phyloP scores from a whole-genome alignment of 2,888 invertebrate genomes.

The Phalera bucephala region DNA sequence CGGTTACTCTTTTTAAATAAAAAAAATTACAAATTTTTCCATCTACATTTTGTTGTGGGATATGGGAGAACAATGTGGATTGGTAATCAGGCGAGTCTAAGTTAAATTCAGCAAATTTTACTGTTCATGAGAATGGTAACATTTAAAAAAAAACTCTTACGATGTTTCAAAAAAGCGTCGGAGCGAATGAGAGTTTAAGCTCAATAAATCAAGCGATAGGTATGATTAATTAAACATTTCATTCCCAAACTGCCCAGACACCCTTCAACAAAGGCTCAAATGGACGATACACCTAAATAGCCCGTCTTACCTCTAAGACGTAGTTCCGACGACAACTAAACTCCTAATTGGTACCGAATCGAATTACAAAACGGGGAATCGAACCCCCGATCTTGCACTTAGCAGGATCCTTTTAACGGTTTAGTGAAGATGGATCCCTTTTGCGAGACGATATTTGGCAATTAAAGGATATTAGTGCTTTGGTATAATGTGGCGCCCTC shows the following conservation, averaged over 20 bases:
- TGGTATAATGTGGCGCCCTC: conserved; percentile 27
- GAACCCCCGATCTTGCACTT: conserved; percentile 79
- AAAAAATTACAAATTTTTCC: too few relatives aligned
- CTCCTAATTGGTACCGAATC: conserved; percentile 78
- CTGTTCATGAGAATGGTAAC: too few relatives aligned
- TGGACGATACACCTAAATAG: conserved; percentile 43
- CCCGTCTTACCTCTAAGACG: conserved; percentile 63
- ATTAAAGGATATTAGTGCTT: conserved; percentile 66
- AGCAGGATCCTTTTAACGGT: conserved; percentile 81
- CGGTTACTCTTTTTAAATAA: too few relatives aligned
- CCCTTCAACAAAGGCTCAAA: conserved; percentile 43
- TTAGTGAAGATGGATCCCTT: conserved; percentile 77
- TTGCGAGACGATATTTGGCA: conserved; percentile 73
- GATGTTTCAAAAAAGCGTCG: too few relatives aligned
- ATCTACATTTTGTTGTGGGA: too few relatives aligned
- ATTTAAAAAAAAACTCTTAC: too few relatives aligned
- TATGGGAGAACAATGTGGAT: too few relatives aligned
- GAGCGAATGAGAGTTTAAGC: too few relatives aligned
- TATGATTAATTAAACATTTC: too few relatives aligned
- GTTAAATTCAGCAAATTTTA: too few relatives aligned
- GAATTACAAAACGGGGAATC: conserved; percentile 78
- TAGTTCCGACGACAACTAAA: conserved; percentile 70
- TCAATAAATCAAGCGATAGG: too few relatives aligned
- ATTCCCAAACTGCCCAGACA: conserved; percentile 13
- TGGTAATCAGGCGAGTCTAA: too few relatives aligned